Conservation (phyloP, 2,797 vertebrate genomes). For the Chromis chromis region DNA sequence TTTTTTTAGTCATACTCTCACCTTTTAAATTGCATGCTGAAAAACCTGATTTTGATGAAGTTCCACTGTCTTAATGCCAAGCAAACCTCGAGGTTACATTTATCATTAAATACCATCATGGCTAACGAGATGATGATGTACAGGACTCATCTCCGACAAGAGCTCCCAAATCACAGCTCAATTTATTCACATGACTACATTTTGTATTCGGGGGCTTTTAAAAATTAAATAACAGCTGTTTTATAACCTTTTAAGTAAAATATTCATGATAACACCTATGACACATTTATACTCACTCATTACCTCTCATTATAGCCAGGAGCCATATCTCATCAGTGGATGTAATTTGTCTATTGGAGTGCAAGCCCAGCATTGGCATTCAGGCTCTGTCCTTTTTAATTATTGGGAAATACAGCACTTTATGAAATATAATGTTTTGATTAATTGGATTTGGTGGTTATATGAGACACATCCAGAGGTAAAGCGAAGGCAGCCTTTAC, state of each 20-base stretch:
- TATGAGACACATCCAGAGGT: conserved; percentile 23
- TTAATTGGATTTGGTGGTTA: conserved; percentile 42
- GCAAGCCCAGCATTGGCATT: conserved; percentile 41
- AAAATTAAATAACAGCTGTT: conserved; percentile 52
- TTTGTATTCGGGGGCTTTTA: conserved; percentile 27
- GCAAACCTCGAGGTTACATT: conserved; percentile 27
- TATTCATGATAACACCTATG: conserved; percentile 47
- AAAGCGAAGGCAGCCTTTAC: conserved; percentile 36
- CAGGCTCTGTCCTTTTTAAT: conserved; percentile 41
- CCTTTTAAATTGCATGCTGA: background rate
- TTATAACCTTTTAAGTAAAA: conserved; percentile 48
- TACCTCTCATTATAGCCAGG: conserved; percentile 59
- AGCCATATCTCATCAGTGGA: conserved; percentile 56
- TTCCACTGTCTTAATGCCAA: conserved; percentile 36
- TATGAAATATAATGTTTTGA: conserved; percentile 42
- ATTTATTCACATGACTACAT: conserved; percentile 2
- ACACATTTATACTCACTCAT: conserved; percentile 55
- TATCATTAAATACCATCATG: conserved; percentile 21
- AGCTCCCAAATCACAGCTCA: conserved; percentile 8
- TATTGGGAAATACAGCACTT: conserved; percentile 28
- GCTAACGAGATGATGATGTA: conserved; percentile 24
- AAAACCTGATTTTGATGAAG: conserved; percentile 1
- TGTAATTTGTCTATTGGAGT: conserved; percentile 44
- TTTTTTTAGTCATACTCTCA: conserved; percentile 4
- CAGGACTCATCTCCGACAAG: conserved; percentile 18